Evolutionary conservation across 1,140 invertebrate species (phyloP), one percentile per base, ranked within the genome.

Genomic region (Monochamus saltuarius): DNA sequence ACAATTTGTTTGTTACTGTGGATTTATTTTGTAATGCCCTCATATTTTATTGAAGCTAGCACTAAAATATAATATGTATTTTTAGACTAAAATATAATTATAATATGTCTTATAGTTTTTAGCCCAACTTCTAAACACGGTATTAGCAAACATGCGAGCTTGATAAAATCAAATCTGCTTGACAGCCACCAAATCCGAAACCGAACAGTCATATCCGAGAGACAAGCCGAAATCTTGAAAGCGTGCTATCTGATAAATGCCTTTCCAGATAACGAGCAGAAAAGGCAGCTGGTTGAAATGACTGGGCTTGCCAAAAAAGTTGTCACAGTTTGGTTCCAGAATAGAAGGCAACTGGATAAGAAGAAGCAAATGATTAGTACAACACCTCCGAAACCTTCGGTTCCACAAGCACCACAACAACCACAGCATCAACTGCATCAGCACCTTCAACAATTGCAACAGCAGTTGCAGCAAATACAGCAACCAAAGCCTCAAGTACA

Each of bases 31-130:
- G n/a, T n/a, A n/a, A n/a, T n/a, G n/a, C n/a, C n/a, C n/a, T n/a
- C 22, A 29, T 29, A 3, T 29, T 6, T 29, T 2, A 29, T 2
- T 29, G 22, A 3, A 29, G 22, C 22, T 29, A 29, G 22, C 22
- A 29, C 22, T 29, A 29, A 29, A 6, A 6, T 29, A 29, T 29
- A 29, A 16, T n/a, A 9, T 16, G 42, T 43, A 43, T n/a, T 11
- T 43, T 14, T 14, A 1, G 1, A 9, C 10, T 43, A 7, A 8
- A 43, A 11, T 6, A 43, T 43, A 16, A 16, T 0, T 7, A 14
- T 43, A 43, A 43, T 9, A 17, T 47, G 8, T 47, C 7, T 10
- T 22, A 47, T 47, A 47, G 45, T 47, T 47, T 47, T 47, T 47
- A 47, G 45, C 29, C 17, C 45, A 47, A 14, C 29, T 7, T 29